Evolutionary conservation across 2,797 vertebrate species (phyloP).

Genomic region (Malurus splendens): DNA sequence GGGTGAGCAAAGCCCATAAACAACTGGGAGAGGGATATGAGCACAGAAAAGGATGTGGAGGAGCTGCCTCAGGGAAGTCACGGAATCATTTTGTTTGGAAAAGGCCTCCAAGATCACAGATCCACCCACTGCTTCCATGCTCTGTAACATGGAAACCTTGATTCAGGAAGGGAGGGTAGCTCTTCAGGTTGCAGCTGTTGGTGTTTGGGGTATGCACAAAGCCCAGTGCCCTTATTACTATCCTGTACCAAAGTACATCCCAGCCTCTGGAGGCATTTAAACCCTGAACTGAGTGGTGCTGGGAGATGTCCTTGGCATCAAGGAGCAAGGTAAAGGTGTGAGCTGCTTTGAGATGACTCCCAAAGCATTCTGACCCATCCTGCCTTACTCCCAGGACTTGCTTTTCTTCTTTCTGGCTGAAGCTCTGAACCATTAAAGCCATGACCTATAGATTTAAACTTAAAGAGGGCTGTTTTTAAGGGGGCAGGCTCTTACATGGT

Average conservation of each 20-base stretch:
- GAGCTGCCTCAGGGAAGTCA: not conserved
- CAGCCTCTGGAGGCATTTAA: not conserved
- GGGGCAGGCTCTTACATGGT: not conserved
- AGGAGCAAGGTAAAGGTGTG: not conserved
- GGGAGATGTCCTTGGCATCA: not conserved
- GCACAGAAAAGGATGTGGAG: not conserved
- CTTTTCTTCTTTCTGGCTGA: not conserved
- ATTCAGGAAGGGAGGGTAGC: not conserved
- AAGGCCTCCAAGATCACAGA: not conserved
- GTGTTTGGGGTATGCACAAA: not conserved
- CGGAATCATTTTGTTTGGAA: not conserved
- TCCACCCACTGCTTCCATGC: not conserved
- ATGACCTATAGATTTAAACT: not conserved
- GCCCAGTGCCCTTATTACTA: rapidly evolving
- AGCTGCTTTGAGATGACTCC: not conserved
- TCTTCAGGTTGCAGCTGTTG: rapidly evolving
- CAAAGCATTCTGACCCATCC: not conserved
- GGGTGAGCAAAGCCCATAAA: not conserved
- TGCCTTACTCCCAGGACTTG: not conserved
- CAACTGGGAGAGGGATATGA: not conserved
- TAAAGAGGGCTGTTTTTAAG: not conserved
- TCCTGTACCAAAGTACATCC: not conserved
- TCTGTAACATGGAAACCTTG: not conserved
- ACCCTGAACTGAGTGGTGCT: not conserved
- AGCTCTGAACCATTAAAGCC: not conserved